Percentiles rank a stretch among this genome's conserved stretches.
phyloP scores from a whole-genome alignment of 2,888 invertebrate genomes.

The Pardosa pseudoannulata region DNA sequence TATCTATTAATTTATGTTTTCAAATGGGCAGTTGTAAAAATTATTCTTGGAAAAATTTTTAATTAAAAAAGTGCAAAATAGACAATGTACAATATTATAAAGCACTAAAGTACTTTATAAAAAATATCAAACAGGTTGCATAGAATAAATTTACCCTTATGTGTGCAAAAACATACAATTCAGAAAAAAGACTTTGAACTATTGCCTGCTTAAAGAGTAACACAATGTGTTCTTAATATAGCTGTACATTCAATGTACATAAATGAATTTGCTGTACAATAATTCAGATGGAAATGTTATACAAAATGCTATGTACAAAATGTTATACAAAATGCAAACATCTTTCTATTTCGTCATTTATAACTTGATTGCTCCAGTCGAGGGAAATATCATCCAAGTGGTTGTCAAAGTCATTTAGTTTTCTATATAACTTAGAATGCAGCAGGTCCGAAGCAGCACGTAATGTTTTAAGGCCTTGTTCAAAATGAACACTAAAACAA shows the following conservation, averaged over 20 bases:
- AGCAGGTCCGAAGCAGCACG: constrained; percentile 84
- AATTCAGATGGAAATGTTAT: not conserved
- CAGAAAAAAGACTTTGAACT: not conserved
- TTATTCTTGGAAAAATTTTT: not conserved
- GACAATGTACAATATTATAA: not conserved
- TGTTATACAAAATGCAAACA: constrained; percentile 38
- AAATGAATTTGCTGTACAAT: not conserved
- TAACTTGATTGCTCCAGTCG: constrained; percentile 90
- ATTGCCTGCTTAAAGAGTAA: not conserved
- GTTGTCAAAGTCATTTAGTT: constrained; percentile 96
- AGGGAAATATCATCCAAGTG: constrained; percentile 92
- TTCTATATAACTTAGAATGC: constrained; percentile 84
- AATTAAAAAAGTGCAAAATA: not conserved
- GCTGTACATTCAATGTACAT: constrained; percentile 12
- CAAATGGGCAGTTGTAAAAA: not conserved
- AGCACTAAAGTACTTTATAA: not conserved
- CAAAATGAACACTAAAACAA: constrained; percentile 76
- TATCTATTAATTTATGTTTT: no score
- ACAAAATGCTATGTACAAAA: constrained; percentile 33
- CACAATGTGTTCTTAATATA: not conserved
- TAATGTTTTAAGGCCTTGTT: constrained; percentile 77
- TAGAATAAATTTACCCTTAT: not conserved
- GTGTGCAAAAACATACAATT: not conserved
- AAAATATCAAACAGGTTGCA: not conserved
- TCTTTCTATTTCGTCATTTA: constrained; percentile 81